Conservation (phyloP, 2,888 invertebrate genomes). For the Diadegma fenestrale region DNA sequence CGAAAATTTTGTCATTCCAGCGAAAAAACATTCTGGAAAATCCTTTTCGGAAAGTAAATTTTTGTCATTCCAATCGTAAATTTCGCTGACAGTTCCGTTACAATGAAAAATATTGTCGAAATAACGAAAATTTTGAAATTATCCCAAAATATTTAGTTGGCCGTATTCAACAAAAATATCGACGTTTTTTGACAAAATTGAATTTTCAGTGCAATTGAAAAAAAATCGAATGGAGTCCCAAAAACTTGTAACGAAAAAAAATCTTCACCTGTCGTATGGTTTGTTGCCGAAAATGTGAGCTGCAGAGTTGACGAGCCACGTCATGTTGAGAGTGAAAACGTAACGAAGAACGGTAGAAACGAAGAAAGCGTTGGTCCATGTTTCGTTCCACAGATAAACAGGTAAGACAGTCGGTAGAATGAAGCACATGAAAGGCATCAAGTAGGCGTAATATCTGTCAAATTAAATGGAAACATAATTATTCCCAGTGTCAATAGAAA, state of each 20-base stretch:
- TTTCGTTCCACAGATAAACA: slow-evolving; percentile 90
- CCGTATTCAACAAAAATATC: too few relatives aligned
- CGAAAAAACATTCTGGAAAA: too few relatives aligned
- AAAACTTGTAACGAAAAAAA: neutral
- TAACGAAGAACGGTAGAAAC: slow-evolving; percentile 91
- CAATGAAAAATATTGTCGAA: too few relatives aligned
- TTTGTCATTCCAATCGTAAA: too few relatives aligned
- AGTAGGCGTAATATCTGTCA: slow-evolving; percentile 88
- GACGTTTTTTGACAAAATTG: too few relatives aligned
- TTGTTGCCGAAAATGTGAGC: slow-evolving; percentile 92
- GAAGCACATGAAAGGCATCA: slow-evolving; percentile 90
- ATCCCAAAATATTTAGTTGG: too few relatives aligned
- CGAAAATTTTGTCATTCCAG: too few relatives aligned
- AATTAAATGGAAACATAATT: slow-evolving; percentile 14
- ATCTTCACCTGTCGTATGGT: slow-evolving; percentile 89
- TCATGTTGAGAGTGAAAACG: slow-evolving; percentile 91
- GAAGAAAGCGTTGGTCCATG: slow-evolving; percentile 88
- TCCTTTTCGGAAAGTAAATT: too few relatives aligned
- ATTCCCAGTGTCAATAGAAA: neutral
- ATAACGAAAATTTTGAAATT: too few relatives aligned
- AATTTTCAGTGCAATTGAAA: too few relatives aligned
- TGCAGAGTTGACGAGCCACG: slow-evolving; percentile 96
- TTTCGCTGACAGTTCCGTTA: too few relatives aligned
- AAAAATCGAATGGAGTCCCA: too few relatives aligned
- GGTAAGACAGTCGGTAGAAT: slow-evolving; percentile 90